Evolutionary conservation across 2,888 invertebrate species (phyloP), one percentile per base, ranked within the genome.

Genomic region (Pammene aurita): DNA sequence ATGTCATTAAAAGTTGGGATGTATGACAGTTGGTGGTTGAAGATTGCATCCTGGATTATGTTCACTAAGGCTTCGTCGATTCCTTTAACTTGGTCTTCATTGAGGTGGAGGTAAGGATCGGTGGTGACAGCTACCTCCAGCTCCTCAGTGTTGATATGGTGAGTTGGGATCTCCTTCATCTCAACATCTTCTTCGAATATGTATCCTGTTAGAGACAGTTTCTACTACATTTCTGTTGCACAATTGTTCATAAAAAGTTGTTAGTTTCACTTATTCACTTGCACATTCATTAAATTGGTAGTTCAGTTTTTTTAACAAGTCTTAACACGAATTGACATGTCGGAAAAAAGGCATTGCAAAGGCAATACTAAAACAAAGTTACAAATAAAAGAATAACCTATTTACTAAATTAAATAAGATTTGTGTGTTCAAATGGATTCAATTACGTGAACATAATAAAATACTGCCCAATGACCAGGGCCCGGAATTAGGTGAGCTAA

Each of bases 151-250:
- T 52, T 50, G 42, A 57, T 41, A 50, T 35, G n/a, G 14, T 2
- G 16, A 14, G 13, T 2, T 6, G 38, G 13, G 9, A 42, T 52
- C 18, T 57, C 62, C 10, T 7, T 63, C 68, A 68, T 68, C 57
- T 68, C 68, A 52, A 68, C 68, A 38, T 68, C 68, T 14, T 63
- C 63, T 5, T 68, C 68, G 42, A 48, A 61, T 10, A 63, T 52
- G 63, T 54, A 63, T 58, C 68, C 68, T 68, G 68, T 63, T 68
- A 63, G 63, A 57, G 68, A 68, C 62, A 68, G 68, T 67, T 34
- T 58, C 62, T 62, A 62, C 62, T 62, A 50, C 55, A 62, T 56
- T 62, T 67, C 55, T 38, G 55, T 55, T 55, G 44, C 14, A 48
- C 38, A 48, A 63, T 62, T 55, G 34, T 55, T 56, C 35, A 48